Base-by-base conservation (phyloP, 2,888 invertebrate genomes). In the Gibbula magus region DNA sequence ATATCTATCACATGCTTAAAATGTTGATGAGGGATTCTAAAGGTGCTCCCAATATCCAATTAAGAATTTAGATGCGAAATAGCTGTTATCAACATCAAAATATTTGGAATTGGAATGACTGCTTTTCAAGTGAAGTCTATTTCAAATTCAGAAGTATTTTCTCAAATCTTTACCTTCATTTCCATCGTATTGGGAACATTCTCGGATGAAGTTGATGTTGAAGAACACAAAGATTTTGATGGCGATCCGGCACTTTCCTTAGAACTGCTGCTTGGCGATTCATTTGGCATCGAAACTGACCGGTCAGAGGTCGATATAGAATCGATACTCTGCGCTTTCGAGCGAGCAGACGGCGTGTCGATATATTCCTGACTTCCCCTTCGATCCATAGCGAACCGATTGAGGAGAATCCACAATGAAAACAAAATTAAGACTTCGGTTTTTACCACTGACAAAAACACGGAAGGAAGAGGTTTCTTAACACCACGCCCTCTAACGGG, bases 191-290 rank as follows among this genome's bases (percentile, higher is more conserved):
- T 45, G 51, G 35, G 74, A 22, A 91, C 88, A 82, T 91, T 91
- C 83, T 91, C 92, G 13, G 91, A 91, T 0, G 92, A 92, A 1
- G 91, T 89, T 5, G 92, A 92, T n/a, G 90, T 87, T 29, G 92
- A 91, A 1, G 92, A 92, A 83, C 90, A 90, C 3, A 91, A 79
- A 10, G 91, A 91, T 80, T 91, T 91, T 10, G 91, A 91, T 22
- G 90, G 90, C 0, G 91, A 91, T 3, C 87, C 89, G 4, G 88
- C 87, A 79, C 86, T 85, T 73, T 85, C 88, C 75, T 88, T 87
- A 25, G 87, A 86, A 54, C 87, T 86, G 74, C 85, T 87, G 51
- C 87, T 87, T 18, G 86, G 86, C 25, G 88, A 87, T 74, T 86
- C 85, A 22, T 85, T 79, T 1, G 87, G 85, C 53, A 82, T 82